Evolutionary conservation across 2,113 vertebrate species (phyloP).

Genomic region (Micromys minutus): DNA sequence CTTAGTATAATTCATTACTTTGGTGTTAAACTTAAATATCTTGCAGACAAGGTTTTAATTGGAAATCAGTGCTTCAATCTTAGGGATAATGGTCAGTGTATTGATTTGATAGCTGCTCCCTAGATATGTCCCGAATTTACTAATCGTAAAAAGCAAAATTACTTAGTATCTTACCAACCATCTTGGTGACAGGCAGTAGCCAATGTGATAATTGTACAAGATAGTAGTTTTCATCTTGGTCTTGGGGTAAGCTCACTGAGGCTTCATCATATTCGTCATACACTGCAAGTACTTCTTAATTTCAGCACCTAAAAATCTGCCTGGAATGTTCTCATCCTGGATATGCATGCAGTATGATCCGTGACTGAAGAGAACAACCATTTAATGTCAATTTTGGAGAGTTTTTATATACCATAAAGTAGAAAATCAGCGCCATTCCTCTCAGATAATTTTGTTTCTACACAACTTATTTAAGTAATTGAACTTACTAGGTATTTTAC

Average conservation of each 20-base stretch:
- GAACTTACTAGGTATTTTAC: neutral
- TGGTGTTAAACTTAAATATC: neutral
- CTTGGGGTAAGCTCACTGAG: neutral
- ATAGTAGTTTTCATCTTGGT: neutral
- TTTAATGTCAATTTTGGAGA: neutral
- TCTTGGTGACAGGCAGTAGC: neutral
- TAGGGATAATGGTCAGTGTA: neutral
- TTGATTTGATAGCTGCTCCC: neutral
- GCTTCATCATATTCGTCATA: neutral
- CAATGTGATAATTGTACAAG: neutral
- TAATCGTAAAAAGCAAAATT: neutral
- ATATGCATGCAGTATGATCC: neutral
- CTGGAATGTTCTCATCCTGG: neutral
- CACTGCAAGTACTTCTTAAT: neutral
- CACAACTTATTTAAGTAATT: neutral
- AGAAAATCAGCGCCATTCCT: neutral
- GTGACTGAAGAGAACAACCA: neutral
- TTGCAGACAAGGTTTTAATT: neutral
- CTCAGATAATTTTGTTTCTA: neutral
- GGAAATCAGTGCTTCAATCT: neutral
- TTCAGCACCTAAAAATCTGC: neutral
- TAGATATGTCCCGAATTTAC: neutral
- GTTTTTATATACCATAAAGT: neutral
- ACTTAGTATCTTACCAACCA: neutral
- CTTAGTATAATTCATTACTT: neutral